Evolutionary conservation across 2,888 invertebrate genomes (phyloP).

Genomic region (Thymelicus lineola): DNA sequence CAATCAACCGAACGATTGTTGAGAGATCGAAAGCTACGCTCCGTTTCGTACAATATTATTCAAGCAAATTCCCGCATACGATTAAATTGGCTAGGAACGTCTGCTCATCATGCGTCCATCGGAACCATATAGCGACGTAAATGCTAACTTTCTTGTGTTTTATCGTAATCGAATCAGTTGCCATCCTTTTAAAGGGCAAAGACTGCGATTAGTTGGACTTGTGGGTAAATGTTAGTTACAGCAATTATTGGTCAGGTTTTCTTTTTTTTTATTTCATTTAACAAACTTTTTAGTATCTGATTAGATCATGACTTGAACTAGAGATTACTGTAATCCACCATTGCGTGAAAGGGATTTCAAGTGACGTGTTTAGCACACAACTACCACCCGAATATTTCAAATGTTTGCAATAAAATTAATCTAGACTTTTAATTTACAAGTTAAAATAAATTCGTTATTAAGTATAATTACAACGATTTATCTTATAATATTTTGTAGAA

Average conservation of each 20-base stretch:
- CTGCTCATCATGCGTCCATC: conserved; percentile 24
- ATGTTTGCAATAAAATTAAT: too few relatives aligned
- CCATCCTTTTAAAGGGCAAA: conserved; percentile 1
- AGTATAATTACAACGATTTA: too few relatives aligned
- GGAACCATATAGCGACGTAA: conserved; percentile 19
- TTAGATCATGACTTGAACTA: too few relatives aligned
- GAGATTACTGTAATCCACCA: too few relatives aligned
- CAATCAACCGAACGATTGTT: conserved; percentile 70
- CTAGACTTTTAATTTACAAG: too few relatives aligned
- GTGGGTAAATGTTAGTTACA: background rate
- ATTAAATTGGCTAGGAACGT: conserved; percentile 45
- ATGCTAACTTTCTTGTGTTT: conserved; percentile 21
- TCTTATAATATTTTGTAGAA: too few relatives aligned
- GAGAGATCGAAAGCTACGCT: conserved; percentile 67
- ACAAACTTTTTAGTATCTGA: too few relatives aligned
- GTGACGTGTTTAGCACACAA: too few relatives aligned
- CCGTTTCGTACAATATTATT: conserved; percentile 68
- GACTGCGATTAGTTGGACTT: background rate
- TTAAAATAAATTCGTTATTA: too few relatives aligned
- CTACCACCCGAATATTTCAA: too few relatives aligned
- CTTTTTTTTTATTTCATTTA: too few relatives aligned
- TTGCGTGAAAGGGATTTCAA: too few relatives aligned
- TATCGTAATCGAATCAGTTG: conserved; percentile 4
- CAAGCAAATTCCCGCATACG: conserved; percentile 50
- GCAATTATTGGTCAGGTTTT: background rate